These are phyloP conservation scores for Colaptes auratus DNA, from an alignment of 2,113 vertebrate species.

Conservation along the genomic window DNA sequence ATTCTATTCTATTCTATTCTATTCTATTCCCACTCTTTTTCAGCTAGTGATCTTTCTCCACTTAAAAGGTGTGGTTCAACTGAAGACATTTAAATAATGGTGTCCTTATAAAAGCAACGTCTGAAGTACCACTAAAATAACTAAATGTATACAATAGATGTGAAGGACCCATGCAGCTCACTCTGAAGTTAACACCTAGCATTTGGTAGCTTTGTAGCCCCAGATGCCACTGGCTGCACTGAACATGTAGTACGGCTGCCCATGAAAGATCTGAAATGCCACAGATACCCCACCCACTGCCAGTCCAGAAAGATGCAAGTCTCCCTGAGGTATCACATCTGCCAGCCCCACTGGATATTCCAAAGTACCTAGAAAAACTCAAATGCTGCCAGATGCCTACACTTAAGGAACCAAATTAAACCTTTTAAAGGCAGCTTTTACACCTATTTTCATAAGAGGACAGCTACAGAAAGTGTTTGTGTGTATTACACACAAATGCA, in stretches of 20 bases:
- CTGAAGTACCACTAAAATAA: neutral
- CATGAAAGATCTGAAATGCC: neutral
- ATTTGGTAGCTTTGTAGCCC: neutral
- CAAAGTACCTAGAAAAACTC: neutral
- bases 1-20: too few relatives aligned
- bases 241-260: accelerated
- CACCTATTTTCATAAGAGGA: neutral
- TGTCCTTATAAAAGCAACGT: neutral
- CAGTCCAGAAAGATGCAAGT: accelerated
- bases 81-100: neutral
- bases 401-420: neutral
- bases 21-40: neutral
- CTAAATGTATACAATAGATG: neutral
- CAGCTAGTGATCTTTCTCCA: neutral
- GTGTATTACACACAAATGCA: neutral
- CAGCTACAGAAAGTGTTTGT: neutral
- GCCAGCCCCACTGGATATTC: accelerated
- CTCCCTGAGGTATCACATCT: neutral
- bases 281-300: neutral
- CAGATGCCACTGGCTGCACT: neutral
- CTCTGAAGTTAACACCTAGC: neutral
- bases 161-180: neutral
- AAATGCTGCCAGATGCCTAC: neutral
- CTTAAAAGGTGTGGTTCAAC: neutral
- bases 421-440: neutral